Evolutionary conservation across 2,113 vertebrate species (phyloP).

Genomic region (Empidonax alnorum): DNA sequence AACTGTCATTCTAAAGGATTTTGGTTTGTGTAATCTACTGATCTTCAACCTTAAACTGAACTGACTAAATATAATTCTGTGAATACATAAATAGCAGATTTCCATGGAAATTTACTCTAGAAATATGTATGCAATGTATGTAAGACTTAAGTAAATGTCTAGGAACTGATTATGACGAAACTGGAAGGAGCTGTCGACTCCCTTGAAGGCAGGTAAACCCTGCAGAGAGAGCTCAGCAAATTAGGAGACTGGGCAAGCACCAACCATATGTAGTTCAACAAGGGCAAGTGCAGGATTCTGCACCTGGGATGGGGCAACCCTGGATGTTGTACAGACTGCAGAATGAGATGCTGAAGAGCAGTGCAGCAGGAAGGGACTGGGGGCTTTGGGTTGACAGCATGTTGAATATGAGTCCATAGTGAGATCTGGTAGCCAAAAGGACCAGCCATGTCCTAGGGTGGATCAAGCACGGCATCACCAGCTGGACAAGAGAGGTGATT

Average conservation of each 20-base stretch:
- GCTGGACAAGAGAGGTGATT: not conserved
- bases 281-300: not conserved
- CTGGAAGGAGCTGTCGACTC: not conserved
- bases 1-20: not conserved
- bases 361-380: not conserved
- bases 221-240: not conserved
- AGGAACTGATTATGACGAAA: not conserved
- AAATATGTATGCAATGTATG: not conserved
- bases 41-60: not conserved
- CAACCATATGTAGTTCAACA: not conserved
- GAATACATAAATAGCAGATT: not conserved
- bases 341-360: not conserved
- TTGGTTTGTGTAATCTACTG: not conserved
- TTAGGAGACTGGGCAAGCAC: not conserved
- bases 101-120: not conserved
- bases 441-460: rapidly evolving
- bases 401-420: not conserved
- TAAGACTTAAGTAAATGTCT: not conserved
- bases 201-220: not conserved
- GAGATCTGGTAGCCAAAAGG: not conserved
- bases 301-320: not conserved
- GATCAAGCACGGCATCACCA: not conserved
- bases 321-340: not conserved
- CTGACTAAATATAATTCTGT: not conserved
- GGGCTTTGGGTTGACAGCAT: not conserved